Evolutionary conservation across 2,113 vertebrate species (phyloP), one percentile per base, ranked within the genome.

Genomic region (Chloroceryle aenea): DNA sequence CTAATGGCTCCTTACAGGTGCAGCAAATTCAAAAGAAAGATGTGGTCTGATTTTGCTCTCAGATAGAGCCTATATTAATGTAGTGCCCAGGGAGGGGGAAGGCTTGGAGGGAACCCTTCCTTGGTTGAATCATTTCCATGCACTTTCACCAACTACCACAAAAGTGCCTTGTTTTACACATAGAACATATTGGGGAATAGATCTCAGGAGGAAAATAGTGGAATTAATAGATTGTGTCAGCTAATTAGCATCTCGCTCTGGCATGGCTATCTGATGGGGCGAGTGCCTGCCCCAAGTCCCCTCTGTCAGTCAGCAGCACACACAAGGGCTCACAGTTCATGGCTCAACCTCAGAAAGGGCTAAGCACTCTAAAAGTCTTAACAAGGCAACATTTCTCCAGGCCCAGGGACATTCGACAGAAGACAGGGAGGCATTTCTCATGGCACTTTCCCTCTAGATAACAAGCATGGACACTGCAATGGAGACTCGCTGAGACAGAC

Each of bases 361-460:
- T 92, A 86, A 92, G 86, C 61, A 91, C 78, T 30, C 56, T 87
- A 53, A 85, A 91, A n/a, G 21, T 77, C 75, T 91, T 86, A 95
- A 67, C 74, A 78, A 84, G 77, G 84, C 45, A 59, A 74, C 42
- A 5, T 3, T 25, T 78, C 30, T 75, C 25, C 67, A 73, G 84
- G n/a, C 27, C 66, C 34, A 42, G 55, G 38, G 42, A 34, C 4
- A 4, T 61, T 74, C 50, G 68, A 61, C 42, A 36, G 42, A 61
- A 83, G 12, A 20, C 3, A 36, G 38, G 29, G 58, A 58, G 43
- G 40, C 0, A 1, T 68, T 81, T 69, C 23, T 85, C 23, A 13
- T 13, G 25, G 32, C 20, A 6, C 36, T 61, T 20, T 4, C 26
- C 55, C 77, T 50, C n/a, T 13, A 83, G 48, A 48, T 56, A 42